phyloP scores from a whole-genome alignment of 37 sponge, comb jelly and placozoan species.

The Bolinopsis microptera region DNA sequence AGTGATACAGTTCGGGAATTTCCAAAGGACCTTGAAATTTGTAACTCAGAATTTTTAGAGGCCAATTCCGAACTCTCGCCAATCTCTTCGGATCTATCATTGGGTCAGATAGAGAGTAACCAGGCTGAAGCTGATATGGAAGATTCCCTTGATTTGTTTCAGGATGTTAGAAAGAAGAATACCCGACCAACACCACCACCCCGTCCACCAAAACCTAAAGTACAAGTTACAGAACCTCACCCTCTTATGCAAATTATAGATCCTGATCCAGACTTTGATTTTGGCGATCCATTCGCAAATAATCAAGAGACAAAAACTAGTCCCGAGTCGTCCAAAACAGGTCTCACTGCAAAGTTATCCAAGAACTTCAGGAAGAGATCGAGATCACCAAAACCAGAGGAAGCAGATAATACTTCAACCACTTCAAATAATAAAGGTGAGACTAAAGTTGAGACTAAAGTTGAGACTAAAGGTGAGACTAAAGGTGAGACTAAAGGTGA shows the following conservation, averaged over 20 bases:
- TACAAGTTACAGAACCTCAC: not conserved
- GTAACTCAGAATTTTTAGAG: not conserved
- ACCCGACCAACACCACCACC: not conserved
- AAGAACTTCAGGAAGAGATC: not conserved
- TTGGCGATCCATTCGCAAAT: not conserved
- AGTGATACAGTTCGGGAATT: not conserved
- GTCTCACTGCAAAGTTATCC: not conserved
- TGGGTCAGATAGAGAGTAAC: not conserved
- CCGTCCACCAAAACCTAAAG: not conserved
- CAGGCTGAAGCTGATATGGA: not conserved
- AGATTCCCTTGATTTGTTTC: conserved; percentile 48
- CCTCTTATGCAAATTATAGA: not conserved
- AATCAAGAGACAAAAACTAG: not conserved
- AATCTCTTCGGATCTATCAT: not conserved
- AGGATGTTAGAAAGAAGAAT: conserved; percentile 21
- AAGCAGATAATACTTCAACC: not conserved
- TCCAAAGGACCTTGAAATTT: not conserved
- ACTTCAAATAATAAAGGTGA: not conserved
- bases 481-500: too few species aligned
- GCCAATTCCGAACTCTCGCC: not conserved
- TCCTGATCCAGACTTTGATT: conserved; percentile 22
- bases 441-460: too few species aligned
- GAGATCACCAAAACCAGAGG: not conserved
- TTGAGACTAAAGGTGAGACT: too few species aligned
- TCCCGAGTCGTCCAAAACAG: not conserved